phyloP scores from a whole-genome alignment of 1,140 invertebrate species.

The Aradophagus sp. region DNA sequence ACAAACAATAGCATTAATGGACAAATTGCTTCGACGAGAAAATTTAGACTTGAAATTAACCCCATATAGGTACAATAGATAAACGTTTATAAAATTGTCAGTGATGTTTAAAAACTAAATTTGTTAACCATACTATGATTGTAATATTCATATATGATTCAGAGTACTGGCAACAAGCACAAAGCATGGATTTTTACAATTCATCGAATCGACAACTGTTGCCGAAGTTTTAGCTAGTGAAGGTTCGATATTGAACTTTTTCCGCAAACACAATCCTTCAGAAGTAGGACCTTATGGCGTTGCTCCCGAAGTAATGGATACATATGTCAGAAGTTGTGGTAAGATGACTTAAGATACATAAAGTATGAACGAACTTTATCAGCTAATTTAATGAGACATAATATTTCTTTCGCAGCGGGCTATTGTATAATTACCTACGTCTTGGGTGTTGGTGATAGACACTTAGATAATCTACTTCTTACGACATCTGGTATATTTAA shows the following conservation, averaged over 20 bases:
- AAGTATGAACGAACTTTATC: not conserved
- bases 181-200: constrained; percentile 89
- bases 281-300: constrained; percentile 93
- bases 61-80: constrained; percentile 86
- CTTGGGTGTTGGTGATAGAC: constrained; percentile 97
- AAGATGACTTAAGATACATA: constrained; percentile 45
- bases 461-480: constrained; percentile 96
- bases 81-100: too few species aligned
- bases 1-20: constrained; percentile 98
- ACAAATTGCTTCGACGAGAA: constrained; percentile 92
- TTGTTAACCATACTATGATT: too few species aligned
- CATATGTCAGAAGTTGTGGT: constrained; percentile 97
- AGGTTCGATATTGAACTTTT: constrained; percentile 92
- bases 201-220: constrained; percentile 94
- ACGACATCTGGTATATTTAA: constrained; percentile 80
- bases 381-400: too few species aligned
- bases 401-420: constrained; percentile 82
- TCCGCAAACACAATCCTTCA: constrained; percentile 91
- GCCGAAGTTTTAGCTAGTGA: constrained; percentile 92
- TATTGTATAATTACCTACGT: constrained; percentile 99
- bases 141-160: not conserved
- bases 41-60: constrained; percentile 97
- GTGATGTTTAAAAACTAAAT: too few species aligned
- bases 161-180: constrained; percentile 57
- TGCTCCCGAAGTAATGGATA: constrained; percentile 95